Evolutionary conservation across 2,113 vertebrate genomes (phyloP).

Genomic region (Cacatua alba): DNA sequence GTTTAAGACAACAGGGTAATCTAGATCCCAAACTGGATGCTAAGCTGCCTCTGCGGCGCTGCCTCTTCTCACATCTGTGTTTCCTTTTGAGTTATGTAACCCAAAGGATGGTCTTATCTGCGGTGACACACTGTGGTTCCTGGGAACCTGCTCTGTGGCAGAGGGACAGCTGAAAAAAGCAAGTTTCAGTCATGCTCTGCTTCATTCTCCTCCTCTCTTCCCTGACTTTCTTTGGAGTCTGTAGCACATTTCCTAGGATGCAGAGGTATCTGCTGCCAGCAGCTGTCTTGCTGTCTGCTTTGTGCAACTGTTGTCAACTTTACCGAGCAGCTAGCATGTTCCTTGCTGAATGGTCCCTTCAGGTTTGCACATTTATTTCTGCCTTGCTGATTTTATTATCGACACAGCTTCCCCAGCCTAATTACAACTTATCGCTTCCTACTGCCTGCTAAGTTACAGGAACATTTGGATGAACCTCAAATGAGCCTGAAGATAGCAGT

Average conservation of each 20-base stretch:
- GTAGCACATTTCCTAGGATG: neutral
- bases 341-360: slow-evolving; percentile 2
- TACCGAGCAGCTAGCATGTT: neutral
- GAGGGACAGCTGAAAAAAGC: neutral
- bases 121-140: fast-evolving
- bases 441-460: neutral
- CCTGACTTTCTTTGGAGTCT: neutral
- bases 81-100: neutral
- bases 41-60: neutral
- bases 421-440: slow-evolving; percentile 11
- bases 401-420: slow-evolving; percentile 21
- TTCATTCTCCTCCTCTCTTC: neutral
- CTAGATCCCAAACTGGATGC: neutral
- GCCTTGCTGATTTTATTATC: slow-evolving; percentile 44
- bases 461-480: neutral
- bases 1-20: neutral
- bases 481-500: neutral
- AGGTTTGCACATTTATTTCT: slow-evolving; percentile 18
- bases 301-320: neutral
- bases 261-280: neutral
- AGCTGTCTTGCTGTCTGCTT: neutral
- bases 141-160: neutral
- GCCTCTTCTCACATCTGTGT: neutral
- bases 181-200: neutral
- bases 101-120: neutral